phyloP scores from a whole-genome alignment of 2,888 invertebrate species.

The Andrena marginata region DNA sequence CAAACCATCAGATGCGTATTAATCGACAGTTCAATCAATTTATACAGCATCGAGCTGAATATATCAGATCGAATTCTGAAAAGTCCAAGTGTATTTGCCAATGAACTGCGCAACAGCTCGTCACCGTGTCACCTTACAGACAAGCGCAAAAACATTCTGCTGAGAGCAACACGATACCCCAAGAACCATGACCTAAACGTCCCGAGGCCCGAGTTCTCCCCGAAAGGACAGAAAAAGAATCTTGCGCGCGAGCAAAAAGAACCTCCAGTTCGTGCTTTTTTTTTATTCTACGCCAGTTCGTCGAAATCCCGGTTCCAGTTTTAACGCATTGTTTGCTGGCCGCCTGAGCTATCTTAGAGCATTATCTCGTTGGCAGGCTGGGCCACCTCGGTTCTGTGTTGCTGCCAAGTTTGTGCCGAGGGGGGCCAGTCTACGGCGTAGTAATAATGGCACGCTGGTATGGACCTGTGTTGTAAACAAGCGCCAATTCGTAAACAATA shows the following conservation, averaged over 20 bases:
- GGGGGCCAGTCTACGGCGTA: not conserved
- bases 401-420: constrained; percentile 38
- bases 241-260: not conserved
- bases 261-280: not conserved
- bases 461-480: constrained; percentile 22
- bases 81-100: not conserved
- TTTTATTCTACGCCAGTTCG: not conserved
- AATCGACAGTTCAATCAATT: too few relatives aligned
- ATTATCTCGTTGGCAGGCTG: constrained; percentile 14
- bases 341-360: constrained; percentile 24
- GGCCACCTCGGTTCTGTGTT: constrained; percentile 32
- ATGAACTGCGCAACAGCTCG: not conserved
- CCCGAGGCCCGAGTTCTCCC: not conserved
- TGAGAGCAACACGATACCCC: not conserved
- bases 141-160: not conserved
- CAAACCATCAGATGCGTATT: too few relatives aligned
- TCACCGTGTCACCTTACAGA: not conserved
- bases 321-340: constrained; percentile 30
- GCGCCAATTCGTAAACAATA: not conserved
- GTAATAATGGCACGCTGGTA: constrained; percentile 41
- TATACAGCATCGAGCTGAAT: too few relatives aligned
- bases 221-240: constrained; percentile 5
- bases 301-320: not conserved
- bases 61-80: too few relatives aligned
- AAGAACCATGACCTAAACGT: not conserved